A percentile compares a stretch with the other conserved stretches of the same genome.
These are phyloP conservation scores for Drosophila melanosoma DNA, from an alignment of 2,888 invertebrate species.

Conservation along the genomic window DNA sequence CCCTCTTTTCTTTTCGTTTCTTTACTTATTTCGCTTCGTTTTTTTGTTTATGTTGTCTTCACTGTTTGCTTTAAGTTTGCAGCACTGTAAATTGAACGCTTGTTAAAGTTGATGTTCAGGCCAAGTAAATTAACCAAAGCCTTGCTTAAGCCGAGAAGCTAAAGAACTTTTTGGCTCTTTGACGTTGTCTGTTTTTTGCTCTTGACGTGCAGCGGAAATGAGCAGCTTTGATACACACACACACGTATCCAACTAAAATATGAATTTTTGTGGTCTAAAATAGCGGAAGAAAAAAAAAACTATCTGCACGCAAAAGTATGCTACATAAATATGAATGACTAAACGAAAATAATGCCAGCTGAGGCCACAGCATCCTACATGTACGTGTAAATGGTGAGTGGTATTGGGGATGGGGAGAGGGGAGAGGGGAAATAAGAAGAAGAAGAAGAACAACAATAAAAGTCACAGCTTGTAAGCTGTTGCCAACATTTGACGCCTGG, in stretches of 20 bases:
- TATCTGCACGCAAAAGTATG: conserved; percentile 50
- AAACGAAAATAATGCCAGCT: conserved; percentile 57
- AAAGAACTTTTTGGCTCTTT: conserved; percentile 7
- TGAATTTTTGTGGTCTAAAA: conserved; percentile 15
- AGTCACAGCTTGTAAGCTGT: conserved; percentile 49
- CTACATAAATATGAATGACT: conserved; percentile 66
- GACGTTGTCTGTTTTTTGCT: not conserved
- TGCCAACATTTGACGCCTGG: conserved; percentile 68
- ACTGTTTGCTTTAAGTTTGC: conserved; percentile 51
- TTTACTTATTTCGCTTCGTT: conserved; percentile 15
- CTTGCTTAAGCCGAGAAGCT: conserved; percentile 18
- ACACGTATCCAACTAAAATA: conserved; percentile 36
- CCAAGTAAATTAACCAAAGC: not conserved
- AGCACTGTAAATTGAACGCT: conserved; percentile 47
- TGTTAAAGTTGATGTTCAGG: conserved; percentile 38
- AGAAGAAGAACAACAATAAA: conserved; percentile 40
- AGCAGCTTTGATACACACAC: conserved; percentile 44
- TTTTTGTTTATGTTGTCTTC: conserved; percentile 29
- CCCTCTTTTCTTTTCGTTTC: conserved; percentile 28
- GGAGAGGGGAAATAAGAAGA: not conserved
- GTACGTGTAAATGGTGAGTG: not conserved
- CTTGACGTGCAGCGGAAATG: conserved; percentile 64
- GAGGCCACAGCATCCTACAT: conserved; percentile 22
- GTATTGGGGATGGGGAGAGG: not conserved
- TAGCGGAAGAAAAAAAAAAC: conserved; percentile 17